Base-by-base conservation (phyloP, 2,888 invertebrate genomes). In the Ametastegia equiseti region DNA sequence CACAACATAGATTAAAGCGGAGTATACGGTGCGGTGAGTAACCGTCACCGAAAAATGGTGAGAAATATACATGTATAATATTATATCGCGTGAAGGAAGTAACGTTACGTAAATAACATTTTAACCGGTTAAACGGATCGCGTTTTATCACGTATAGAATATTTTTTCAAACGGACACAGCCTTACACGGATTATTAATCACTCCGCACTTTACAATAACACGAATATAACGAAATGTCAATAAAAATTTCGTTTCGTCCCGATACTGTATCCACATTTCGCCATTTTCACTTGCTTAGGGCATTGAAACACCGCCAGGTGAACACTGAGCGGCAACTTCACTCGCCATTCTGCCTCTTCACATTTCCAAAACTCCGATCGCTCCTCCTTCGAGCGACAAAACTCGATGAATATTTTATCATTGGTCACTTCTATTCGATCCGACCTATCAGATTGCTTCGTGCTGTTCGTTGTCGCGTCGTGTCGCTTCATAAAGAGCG, bases 11-110 rank as follows among this genome's bases (percentile, higher is more conserved):
- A 67, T 19, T 19, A 39, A 67, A 27, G 27, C 27, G 36, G n/a
- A n/a, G n/a, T n/a, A n/a, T n/a, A 45, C 27, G 36, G 23, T 47
- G 65, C 69, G 50, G 75, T 50, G 50, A 75, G 75, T 71, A 71
- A 75, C 50, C 50, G 75, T 75, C 75, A 75, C 54, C 50, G 75
- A 75, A 75, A 75, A 75, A 75, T 75, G 75, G 75, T 45, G 75
- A 60, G 60, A 60, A 60, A n/a, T n/a, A n/a, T n/a, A n/a, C n/a
- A n/a, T n/a, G n/a, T n/a, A n/a, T n/a, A 15, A 4, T 30, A 60
- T 27, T 30, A 54, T 13, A 33, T 2, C 23, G 11, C n/a, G 39
- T 36, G 39, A 39, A 39, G n/a, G 27, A 27, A 27, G 30, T 54
- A 54, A 75, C 50, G 75, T 75, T 75, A 75, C 75, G 54, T 75